A percentile compares a stretch with the other conserved stretches of the same genome.
These are phyloP conservation scores for Netelia melanura DNA, from an alignment of 2,888 invertebrate genomes.

Conservation along the genomic window DNA sequence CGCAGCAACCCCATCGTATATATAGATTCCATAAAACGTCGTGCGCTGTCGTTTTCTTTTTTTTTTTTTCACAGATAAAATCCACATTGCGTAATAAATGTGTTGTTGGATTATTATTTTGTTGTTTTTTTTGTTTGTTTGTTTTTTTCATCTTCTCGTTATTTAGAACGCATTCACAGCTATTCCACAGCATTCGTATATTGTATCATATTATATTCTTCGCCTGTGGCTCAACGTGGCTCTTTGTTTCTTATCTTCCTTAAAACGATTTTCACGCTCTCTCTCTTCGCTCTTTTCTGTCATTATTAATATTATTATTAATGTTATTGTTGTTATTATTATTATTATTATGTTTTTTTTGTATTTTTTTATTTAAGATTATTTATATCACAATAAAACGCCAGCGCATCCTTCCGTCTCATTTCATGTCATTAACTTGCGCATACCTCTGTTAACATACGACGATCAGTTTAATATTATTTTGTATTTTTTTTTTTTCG, in stretches of 20 bases:
- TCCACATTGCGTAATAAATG: background rate
- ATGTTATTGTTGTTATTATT: background rate
- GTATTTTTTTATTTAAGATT: conserved; percentile 73
- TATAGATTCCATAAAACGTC: background rate
- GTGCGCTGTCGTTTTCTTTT: conserved; percentile 1
- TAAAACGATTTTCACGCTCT: conserved; percentile 22
- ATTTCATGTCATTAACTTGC: conserved; percentile 68
- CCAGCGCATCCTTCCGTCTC: conserved; percentile 78
- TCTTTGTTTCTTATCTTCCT: conserved; percentile 28
- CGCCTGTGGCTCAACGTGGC: background rate
- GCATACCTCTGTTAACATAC: conserved; percentile 67
- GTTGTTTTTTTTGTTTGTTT: conserved; percentile 58
- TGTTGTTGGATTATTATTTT: conserved; percentile 20
- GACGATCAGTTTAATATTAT: conserved; percentile 48
- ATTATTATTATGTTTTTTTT: conserved; percentile 32
- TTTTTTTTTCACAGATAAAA: background rate
- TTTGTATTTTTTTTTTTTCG: conserved; percentile 27
- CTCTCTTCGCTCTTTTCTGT: conserved; percentile 54
- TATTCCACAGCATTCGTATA: conserved; percentile 79
- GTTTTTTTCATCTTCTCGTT: conserved; percentile 51
- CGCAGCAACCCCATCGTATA: background rate
- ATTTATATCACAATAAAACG: conserved; percentile 83
- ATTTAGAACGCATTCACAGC: conserved; percentile 76
- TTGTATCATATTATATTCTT: conserved; percentile 45
- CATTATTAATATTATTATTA: background rate